phyloP scores from a whole-genome alignment of 2,888 invertebrate species.

The Rugalucina vietnamica region DNA sequence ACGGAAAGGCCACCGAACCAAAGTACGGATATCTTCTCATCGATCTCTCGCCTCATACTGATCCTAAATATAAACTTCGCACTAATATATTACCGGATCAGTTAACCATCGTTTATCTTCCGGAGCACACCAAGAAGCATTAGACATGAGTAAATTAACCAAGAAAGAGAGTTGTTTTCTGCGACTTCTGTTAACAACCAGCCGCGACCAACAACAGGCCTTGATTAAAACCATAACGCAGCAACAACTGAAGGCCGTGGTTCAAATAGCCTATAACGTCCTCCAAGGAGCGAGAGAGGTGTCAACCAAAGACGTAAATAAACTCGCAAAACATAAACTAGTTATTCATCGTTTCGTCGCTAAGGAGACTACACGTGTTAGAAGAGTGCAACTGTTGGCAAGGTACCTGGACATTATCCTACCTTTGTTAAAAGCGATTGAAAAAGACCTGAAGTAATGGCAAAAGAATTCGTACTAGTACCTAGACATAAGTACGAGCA shows the following conservation, averaged over 20 bases:
- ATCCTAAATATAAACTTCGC: constrained; percentile 21
- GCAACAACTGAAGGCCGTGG: constrained; percentile 28
- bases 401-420: constrained; percentile 2
- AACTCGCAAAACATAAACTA: constrained; percentile 20
- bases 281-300: constrained; percentile 12
- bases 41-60: constrained; percentile 37
- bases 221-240: constrained; percentile 32
- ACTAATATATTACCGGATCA: constrained; percentile 41
- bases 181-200: not conserved
- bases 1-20: constrained; percentile 29
- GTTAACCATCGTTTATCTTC: constrained; percentile 39
- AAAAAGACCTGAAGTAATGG: constrained; percentile 24
- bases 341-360: constrained; percentile 23
- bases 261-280: constrained; percentile 33
- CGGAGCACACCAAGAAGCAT: constrained; percentile 12
- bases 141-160: constrained; percentile 7
- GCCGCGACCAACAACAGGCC: not conserved
- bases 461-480: constrained; percentile 33
- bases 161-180: constrained; percentile 15
- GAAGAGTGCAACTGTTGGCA: constrained; percentile 16
- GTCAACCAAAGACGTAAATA: not conserved
- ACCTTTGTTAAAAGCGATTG: not conserved
- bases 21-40: constrained; percentile 29
- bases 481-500: not conserved
- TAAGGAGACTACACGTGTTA: not conserved